A percentile compares a stretch with the other conserved stretches of the same genome.
Evolutionary conservation across 2,888 invertebrate genomes (phyloP).

Genomic region (Ommatoiulus sabulosus): DNA sequence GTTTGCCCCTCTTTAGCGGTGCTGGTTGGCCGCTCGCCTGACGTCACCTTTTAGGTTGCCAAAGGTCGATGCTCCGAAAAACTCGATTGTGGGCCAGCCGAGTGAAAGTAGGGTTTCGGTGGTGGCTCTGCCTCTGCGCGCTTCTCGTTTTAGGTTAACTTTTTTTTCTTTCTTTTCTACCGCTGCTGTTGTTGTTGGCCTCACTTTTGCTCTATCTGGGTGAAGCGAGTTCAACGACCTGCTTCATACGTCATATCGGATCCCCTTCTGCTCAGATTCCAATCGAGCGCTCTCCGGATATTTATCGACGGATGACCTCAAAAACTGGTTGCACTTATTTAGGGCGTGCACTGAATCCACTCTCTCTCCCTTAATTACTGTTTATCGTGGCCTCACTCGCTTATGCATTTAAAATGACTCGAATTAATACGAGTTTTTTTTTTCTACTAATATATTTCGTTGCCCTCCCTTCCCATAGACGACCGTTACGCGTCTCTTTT

Average conservation of each 20-base stretch:
- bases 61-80: slow-evolving; percentile 27
- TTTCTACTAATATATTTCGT: not conserved
- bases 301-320: slow-evolving; percentile 48
- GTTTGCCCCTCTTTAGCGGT: slow-evolving; percentile 65
- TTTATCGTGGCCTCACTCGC: slow-evolving; percentile 8
- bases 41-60: slow-evolving; percentile 35
- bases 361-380: slow-evolving; percentile 18
- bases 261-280: slow-evolving; percentile 15
- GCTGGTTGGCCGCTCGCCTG: slow-evolving; percentile 8
- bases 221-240: slow-evolving; percentile 58
- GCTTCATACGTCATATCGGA: slow-evolving; percentile 23
- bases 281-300: slow-evolving; percentile 44
- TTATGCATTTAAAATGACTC: not conserved
- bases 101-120: slow-evolving; percentile 22
- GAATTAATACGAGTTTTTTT: not conserved
- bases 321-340: slow-evolving; percentile 43
- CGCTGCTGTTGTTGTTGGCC: slow-evolving; percentile 47
- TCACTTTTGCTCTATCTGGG: slow-evolving; percentile 39
- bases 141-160: slow-evolving; percentile 44
- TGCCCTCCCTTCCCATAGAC: not conserved
- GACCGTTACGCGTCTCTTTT: not conserved
- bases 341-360: slow-evolving; percentile 50
- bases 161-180: not conserved
- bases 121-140: not conserved
- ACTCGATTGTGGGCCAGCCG: slow-evolving; percentile 44